Percentiles rank a stretch among this genome's conserved stretches.
These are phyloP conservation scores for Elymnias hypermnestra DNA, from an alignment of 1,140 invertebrate genomes.

Conservation along the genomic window DNA sequence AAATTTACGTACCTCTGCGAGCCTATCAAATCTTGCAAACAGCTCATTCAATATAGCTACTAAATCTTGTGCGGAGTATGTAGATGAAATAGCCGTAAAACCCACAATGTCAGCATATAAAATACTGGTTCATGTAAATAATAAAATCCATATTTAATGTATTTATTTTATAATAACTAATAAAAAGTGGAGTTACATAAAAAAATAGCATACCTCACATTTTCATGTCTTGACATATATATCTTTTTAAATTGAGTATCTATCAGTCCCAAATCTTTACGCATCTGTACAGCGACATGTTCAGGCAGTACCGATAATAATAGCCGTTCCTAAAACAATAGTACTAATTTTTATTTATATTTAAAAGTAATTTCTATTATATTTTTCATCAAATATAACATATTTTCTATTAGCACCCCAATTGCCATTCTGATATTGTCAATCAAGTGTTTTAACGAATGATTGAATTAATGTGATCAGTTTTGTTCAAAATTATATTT, in stretches of 20 bases:
- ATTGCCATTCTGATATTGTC: too few relatives aligned
- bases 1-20: conserved; percentile 83
- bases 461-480: too few relatives aligned
- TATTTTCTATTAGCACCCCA: too few relatives aligned
- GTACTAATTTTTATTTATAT: neutral
- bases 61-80: conserved; percentile 93
- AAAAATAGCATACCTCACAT: conserved; percentile 86
- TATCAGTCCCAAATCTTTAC: conserved; percentile 91
- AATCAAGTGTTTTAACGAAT: too few relatives aligned
- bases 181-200: too few relatives aligned
- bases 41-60: conserved; percentile 96
- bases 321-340: conserved; percentile 85
- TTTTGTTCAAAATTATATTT: too few relatives aligned
- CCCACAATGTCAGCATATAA: conserved; percentile 95
- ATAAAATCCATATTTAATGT: too few relatives aligned
- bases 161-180: too few relatives aligned
- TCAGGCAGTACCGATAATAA: conserved; percentile 94
- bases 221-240: conserved; percentile 97
- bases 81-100: conserved; percentile 96
- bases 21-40: conserved; percentile 94
- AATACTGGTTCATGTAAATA: conserved; percentile 77
- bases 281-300: conserved; percentile 96
- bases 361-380: neutral
- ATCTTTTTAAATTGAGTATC: conserved; percentile 97
- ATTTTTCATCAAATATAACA: too few relatives aligned